These are phyloP conservation scores for Chunga burmeisteri DNA, from an alignment of 2,113 vertebrate genomes.

Conservation along the genomic window DNA sequence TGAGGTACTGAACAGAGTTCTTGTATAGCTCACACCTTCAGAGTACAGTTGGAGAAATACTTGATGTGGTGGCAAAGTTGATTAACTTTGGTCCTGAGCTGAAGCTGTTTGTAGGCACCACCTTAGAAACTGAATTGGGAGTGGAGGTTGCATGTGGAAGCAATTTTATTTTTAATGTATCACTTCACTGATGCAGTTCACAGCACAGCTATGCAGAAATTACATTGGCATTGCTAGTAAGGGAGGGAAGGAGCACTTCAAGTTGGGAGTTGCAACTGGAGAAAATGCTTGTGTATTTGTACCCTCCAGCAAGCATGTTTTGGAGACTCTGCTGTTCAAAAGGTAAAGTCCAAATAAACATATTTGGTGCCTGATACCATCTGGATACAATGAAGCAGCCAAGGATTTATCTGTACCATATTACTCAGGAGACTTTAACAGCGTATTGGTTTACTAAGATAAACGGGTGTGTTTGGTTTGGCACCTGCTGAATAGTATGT, in stretches of 20 bases:
- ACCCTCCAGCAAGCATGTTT: not conserved
- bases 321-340: not conserved
- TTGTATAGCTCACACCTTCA: not conserved
- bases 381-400: not conserved
- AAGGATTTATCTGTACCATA: not conserved
- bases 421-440: not conserved
- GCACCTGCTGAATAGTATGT: not conserved
- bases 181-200: not conserved
- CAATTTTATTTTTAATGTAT: not conserved
- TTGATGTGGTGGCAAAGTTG: not conserved
- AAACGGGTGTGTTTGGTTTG: slow-evolving; percentile 7
- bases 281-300: not conserved
- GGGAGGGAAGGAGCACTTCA: not conserved
- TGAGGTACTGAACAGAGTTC: not conserved
- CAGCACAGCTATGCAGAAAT: not conserved
- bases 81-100: not conserved
- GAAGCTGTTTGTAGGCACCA: not conserved
- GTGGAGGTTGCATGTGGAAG: not conserved
- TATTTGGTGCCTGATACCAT: not conserved
- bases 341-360: slow-evolving; percentile 4
- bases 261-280: not conserved
- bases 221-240: not conserved
- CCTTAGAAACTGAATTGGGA: not conserved
- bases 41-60: not conserved
- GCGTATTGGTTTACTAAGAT: not conserved